phyloP scores from a whole-genome alignment of 1,140 invertebrate genomes.

The Eciton burchellii region DNA sequence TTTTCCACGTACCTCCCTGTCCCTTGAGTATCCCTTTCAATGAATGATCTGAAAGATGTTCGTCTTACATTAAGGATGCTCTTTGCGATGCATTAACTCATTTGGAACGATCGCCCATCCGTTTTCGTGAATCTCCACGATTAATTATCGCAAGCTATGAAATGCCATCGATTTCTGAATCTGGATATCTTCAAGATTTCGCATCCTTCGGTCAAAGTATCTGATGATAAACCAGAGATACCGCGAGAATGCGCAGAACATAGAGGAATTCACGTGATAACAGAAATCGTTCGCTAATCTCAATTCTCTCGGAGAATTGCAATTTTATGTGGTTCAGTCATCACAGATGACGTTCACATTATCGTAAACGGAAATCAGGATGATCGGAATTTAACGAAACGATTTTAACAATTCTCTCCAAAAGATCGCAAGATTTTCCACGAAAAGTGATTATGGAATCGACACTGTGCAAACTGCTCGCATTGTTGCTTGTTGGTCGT shows the following conservation, averaged over 20 bases:
- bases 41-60: slow-evolving; percentile 47
- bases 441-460: background rate
- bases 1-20: slow-evolving; percentile 46
- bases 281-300: too few relatives aligned
- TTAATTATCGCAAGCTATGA: slow-evolving; percentile 18
- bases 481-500: background rate
- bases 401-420: background rate
- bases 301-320: too few relatives aligned
- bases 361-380: background rate
- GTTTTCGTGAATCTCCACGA: slow-evolving; percentile 1
- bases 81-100: slow-evolving; percentile 51
- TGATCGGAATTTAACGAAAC: background rate
- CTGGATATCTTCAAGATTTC: background rate
- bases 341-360: too few relatives aligned
- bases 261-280: too few relatives aligned
- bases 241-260: too few relatives aligned
- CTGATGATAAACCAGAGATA: background rate
- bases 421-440: background rate
- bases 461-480: background rate
- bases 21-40: slow-evolving; percentile 50
- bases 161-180: background rate
- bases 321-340: too few relatives aligned
- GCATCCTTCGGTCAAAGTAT: too few relatives aligned
- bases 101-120: slow-evolving; percentile 34
- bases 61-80: slow-evolving; percentile 46